Percentiles rank a stretch among this genome's conserved stretches.
These are phyloP conservation scores for Propithecus deckenii DNA, from an alignment of 2,797 vertebrate species.

Conservation along the genomic window DNA sequence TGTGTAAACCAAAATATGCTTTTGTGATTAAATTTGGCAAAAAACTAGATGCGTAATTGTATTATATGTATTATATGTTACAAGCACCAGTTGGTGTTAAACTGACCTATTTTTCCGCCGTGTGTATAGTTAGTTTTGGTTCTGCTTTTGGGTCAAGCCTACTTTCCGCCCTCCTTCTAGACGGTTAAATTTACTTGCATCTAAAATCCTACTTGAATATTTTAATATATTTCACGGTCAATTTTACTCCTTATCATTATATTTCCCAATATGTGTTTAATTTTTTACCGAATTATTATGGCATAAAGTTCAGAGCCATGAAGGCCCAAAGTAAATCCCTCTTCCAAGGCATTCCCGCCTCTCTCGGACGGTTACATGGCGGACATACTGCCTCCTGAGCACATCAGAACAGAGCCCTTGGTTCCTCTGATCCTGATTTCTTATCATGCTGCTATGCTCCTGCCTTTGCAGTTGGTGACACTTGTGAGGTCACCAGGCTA, in stretches of 20 bases:
- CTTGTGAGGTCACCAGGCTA: neutral
- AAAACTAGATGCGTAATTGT: neutral
- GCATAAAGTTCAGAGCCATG: neutral
- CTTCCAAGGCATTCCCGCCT: neutral
- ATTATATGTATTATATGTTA: fast-evolving
- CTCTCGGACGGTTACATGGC: neutral
- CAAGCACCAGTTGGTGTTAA: neutral
- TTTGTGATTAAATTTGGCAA: neutral
- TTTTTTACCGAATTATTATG: neutral
- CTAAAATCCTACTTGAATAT: conserved; percentile 24
- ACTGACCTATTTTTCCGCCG: neutral
- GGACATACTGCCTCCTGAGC: neutral
- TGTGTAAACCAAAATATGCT: neutral
- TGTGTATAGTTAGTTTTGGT: conserved; percentile 11
- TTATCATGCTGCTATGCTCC: fast-evolving
- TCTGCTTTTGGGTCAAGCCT: conserved; percentile 45
- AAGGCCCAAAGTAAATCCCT: neutral
- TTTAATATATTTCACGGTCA: neutral
- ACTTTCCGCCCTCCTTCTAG: neutral
- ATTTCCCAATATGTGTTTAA: neutral
- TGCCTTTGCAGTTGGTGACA: neutral
- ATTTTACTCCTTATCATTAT: neutral
- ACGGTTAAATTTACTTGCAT: neutral
- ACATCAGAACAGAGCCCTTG: neutral
- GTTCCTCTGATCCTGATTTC: neutral